These are phyloP conservation scores for Archips crataeganus DNA, from an alignment of 2,888 invertebrate genomes.

Conservation along the genomic window DNA sequence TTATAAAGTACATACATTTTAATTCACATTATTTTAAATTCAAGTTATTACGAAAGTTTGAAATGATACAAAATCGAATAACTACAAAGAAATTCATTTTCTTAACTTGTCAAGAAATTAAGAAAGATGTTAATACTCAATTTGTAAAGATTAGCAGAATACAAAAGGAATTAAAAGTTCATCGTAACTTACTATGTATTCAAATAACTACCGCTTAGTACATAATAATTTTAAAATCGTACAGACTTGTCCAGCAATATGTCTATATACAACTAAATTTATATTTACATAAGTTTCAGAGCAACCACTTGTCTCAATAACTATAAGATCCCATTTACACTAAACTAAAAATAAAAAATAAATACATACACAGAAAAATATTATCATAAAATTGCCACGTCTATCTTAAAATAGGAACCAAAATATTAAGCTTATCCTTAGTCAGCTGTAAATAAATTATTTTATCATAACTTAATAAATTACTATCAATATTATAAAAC, in stretches of 20 bases:
- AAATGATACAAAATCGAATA: constrained; percentile 17
- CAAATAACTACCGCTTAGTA: constrained; percentile 42
- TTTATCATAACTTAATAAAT: constrained; percentile 67
- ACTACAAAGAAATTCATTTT: constrained; percentile 31
- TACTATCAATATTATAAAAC: constrained; percentile 64
- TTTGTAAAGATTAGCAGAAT: constrained; percentile 51
- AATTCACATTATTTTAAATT: constrained; percentile 11
- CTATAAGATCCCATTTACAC: constrained; percentile 48
- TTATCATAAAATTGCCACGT: constrained; percentile 57
- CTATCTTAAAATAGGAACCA: constrained; percentile 84
- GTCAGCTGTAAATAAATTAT: constrained; percentile 78
- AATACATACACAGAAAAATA: constrained; percentile 75
- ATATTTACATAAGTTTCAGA: constrained; percentile 53
- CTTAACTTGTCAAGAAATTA: constrained; percentile 30
- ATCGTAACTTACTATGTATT: constrained; percentile 22
- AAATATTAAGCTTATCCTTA: constrained; percentile 63
- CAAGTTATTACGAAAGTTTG: not conserved
- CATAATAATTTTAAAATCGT: constrained; percentile 43
- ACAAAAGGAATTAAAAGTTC: constrained; percentile 35
- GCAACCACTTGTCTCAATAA: constrained; percentile 49
- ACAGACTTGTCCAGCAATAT: constrained; percentile 43
- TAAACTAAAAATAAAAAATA: constrained; percentile 62
- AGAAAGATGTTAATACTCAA: constrained; percentile 51
- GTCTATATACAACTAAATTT: constrained; percentile 54
- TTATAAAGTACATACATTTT: constrained; percentile 16